These are phyloP conservation scores for Pedionomus torquatus DNA, from an alignment of 2,113 vertebrate species.

Conservation along the genomic window DNA sequence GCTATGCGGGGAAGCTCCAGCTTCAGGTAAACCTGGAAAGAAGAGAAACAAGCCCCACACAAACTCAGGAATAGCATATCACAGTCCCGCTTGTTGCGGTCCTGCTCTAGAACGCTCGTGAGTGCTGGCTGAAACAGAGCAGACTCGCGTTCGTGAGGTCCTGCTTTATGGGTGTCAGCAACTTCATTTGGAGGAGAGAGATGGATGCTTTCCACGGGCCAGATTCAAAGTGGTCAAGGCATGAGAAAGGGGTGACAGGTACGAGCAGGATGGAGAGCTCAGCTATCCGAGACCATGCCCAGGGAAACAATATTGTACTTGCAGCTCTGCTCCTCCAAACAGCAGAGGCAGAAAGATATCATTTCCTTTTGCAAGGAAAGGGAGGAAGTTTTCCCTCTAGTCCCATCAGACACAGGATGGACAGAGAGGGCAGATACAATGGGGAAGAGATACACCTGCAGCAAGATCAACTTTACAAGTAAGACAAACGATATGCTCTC, in stretches of 20 bases:
- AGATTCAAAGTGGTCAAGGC: background rate
- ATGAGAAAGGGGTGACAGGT: background rate
- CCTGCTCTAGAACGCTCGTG: accelerated
- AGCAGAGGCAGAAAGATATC: background rate
- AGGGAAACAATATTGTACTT: accelerated
- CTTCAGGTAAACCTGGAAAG: constrained; percentile 23
- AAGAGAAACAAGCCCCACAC: constrained; percentile 4
- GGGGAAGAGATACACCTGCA: background rate
- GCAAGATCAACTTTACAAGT: background rate
- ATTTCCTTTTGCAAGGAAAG: background rate
- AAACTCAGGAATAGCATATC: background rate
- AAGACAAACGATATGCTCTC: background rate
- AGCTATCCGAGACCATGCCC: background rate
- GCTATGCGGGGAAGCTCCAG: background rate
- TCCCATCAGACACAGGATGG: background rate
- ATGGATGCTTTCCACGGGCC: background rate
- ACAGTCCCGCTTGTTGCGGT: background rate
- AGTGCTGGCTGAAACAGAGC: background rate
- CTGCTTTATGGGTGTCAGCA: background rate
- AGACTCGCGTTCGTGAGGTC: background rate
- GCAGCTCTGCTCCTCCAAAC: background rate
- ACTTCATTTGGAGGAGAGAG: background rate
- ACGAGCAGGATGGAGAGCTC: background rate
- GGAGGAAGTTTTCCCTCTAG: background rate
- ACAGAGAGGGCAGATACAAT: background rate